Evolutionary conservation across 2,888 invertebrate genomes (phyloP), one percentile per base, ranked within the genome.

Genomic region (Blastobasis lacticolella): DNA sequence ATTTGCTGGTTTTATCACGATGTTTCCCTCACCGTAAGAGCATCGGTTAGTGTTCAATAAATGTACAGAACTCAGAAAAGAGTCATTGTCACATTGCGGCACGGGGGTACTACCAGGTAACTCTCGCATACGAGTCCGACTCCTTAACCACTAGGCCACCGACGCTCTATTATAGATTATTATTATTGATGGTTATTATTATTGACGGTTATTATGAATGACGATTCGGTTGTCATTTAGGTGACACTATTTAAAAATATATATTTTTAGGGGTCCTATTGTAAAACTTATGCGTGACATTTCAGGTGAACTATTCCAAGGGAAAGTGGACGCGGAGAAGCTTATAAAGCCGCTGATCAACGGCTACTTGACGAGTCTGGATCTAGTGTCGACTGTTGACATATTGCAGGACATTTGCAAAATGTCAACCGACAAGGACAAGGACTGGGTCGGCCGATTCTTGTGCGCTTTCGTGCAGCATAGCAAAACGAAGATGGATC

Each of bases 391-490:
- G 0, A 90, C 89, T 0, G 67, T 89, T 0, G 78, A 80, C 48
- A 68, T 90, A 6, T 64, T 92, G 6, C 87, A 90, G 58, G 88
- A 88, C 38, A 69, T 91, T 40, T 63, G 72, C 0, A 67, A 68
- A 0, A 86, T 81, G 58, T 79, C 88, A 0, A 52, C 69, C 0
- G 85, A 89, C 44, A 77, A 69, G 1, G 79, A 79, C 37, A 85
- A 86, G 43, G 91, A 92, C 63, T 90, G 91, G 78, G 73, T 89
- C 0, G 92, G 92, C 0, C 73, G 89, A 49, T 89, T 92, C 57
- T 64, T 93, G 4, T 75, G 89, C 49, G 72, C 78, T 5, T 79
- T 90, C 55, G 76, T 90, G 55, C 73, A 75, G 4, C 73, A 83
- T 46, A 88, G 81, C 53, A 86, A 81, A 49, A 62, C 79, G 1